These are phyloP conservation scores for Lasioglossum lativentre DNA, from an alignment of 2,888 invertebrate genomes.

Conservation along the genomic window DNA sequence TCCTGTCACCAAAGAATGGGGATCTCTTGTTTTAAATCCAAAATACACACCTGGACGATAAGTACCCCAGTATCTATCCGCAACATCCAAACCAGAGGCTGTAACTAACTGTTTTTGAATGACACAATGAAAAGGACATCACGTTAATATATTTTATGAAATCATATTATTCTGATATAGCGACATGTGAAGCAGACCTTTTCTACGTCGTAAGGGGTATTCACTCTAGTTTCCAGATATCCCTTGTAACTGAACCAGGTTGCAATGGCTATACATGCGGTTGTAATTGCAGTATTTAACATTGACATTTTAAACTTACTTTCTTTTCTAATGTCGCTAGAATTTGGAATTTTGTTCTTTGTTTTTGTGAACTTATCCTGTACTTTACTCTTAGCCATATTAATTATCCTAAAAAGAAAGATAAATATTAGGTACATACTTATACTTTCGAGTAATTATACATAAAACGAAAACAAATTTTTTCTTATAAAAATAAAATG, in stretches of 20 bases:
- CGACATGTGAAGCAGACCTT: constrained; percentile 86
- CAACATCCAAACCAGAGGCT: constrained; percentile 89
- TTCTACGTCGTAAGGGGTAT: constrained; percentile 92
- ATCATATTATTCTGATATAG: background rate
- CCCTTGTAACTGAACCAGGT: constrained; percentile 92
- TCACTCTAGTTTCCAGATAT: constrained; percentile 94
- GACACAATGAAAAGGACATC: constrained; percentile 14
- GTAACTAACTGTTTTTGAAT: constrained; percentile 87
- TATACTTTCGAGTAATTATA: background rate
- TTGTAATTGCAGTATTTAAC: constrained; percentile 75
- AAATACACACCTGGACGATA: constrained; percentile 96
- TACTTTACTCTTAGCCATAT: constrained; percentile 74
- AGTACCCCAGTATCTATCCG: constrained; percentile 96
- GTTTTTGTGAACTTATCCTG: constrained; percentile 70
- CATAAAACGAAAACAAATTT: background rate
- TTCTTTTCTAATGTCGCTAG: constrained; percentile 56
- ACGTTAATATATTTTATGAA: constrained; percentile 11
- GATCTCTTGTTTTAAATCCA: constrained; percentile 96
- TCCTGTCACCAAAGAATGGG: constrained; percentile 95
- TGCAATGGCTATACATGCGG: constrained; percentile 88
- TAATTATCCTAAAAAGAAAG: constrained; percentile 41
- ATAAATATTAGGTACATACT: background rate
- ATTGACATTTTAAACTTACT: constrained; percentile 66
- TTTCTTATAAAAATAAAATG: background rate
- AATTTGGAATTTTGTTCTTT: constrained; percentile 64